phyloP scores from a whole-genome alignment of 2,113 vertebrate species.

The Andinoacara biseriatus region DNA sequence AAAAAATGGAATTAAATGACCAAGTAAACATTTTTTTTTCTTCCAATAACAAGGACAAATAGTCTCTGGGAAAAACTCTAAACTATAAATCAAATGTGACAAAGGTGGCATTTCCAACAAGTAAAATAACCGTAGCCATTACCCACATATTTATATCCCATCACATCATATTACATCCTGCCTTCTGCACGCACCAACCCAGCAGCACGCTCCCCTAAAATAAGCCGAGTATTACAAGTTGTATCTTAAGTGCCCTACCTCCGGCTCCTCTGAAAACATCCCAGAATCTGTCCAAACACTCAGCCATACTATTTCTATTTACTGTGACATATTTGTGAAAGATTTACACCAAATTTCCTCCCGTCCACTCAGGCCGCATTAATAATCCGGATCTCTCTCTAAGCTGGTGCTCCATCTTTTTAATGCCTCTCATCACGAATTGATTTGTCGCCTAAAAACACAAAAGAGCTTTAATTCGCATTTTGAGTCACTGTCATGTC shows the following conservation, averaged over 20 bases:
- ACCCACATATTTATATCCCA: not conserved
- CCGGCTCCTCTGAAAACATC: not conserved
- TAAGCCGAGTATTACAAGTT: not conserved
- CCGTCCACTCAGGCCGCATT: not conserved
- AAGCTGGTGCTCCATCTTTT: not conserved
- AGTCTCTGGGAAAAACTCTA: not conserved
- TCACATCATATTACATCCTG: not conserved
- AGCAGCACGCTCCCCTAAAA: not conserved
- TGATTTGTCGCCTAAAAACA: constrained; percentile 3
- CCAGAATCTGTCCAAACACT: not conserved
- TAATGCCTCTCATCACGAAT: constrained; percentile 16
- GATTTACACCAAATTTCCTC: not conserved
- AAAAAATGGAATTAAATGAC: not conserved
- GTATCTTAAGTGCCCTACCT: not conserved
- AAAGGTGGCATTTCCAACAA: not conserved
- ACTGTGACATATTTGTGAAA: not conserved
- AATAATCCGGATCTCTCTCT: constrained; percentile 12
- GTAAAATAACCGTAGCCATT: not conserved
- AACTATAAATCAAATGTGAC: constrained; percentile 7
- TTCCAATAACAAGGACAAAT: constrained; percentile 34
- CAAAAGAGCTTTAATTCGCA: constrained; percentile 31
- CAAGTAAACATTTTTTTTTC: constrained; percentile 41
- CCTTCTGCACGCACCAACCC: not conserved
- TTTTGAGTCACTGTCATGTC: constrained; percentile 45
- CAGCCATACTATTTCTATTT: not conserved